Evolutionary conservation across 2,113 vertebrate species (phyloP).

Genomic region (Triplophysa siluroides): DNA sequence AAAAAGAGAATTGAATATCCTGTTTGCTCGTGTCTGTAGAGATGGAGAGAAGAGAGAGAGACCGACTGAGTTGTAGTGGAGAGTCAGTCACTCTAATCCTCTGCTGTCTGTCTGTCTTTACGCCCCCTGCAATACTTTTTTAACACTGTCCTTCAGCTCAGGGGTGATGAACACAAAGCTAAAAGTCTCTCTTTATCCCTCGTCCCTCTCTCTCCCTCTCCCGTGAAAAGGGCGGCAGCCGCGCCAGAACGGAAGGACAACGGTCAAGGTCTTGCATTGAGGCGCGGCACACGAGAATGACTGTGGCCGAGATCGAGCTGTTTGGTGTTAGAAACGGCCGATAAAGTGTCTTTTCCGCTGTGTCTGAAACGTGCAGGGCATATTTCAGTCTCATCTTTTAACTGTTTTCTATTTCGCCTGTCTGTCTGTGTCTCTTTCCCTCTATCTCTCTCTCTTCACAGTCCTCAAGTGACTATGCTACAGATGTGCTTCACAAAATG

Average conservation of each 20-base stretch:
- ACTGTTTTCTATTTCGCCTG: slow-evolving; percentile 5
- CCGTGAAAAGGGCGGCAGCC: slow-evolving; percentile 9
- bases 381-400: slow-evolving; percentile 27
- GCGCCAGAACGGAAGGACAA: slow-evolving; percentile 27
- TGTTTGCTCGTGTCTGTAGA: too few species aligned
- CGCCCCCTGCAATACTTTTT: slow-evolving; percentile 39
- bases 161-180: slow-evolving; percentile 57
- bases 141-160: slow-evolving; percentile 55
- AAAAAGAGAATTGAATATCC: too few species aligned
- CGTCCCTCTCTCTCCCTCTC: slow-evolving; percentile 11
- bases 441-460: slow-evolving; percentile 12
- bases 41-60: slow-evolving; percentile 8
- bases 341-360: slow-evolving; percentile 2
- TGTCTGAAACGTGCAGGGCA: slow-evolving; percentile 23
- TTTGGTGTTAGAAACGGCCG: slow-evolving; percentile 1
- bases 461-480: slow-evolving; percentile 39
- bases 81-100: slow-evolving; percentile 40
- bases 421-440: slow-evolving; percentile 15
- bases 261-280: slow-evolving; percentile 29
- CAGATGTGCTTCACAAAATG: slow-evolving; percentile 46
- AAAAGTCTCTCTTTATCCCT: slow-evolving; percentile 44
- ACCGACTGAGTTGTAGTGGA: not conserved
- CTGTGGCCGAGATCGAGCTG: slow-evolving; percentile 4
- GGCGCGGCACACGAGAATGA: slow-evolving; percentile 11
- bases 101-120: slow-evolving; percentile 44